Percentiles rank a stretch among this genome's conserved stretches.
Conservation (phyloP, 2,888 invertebrate genomes). For the Amphipoea lucens region DNA sequence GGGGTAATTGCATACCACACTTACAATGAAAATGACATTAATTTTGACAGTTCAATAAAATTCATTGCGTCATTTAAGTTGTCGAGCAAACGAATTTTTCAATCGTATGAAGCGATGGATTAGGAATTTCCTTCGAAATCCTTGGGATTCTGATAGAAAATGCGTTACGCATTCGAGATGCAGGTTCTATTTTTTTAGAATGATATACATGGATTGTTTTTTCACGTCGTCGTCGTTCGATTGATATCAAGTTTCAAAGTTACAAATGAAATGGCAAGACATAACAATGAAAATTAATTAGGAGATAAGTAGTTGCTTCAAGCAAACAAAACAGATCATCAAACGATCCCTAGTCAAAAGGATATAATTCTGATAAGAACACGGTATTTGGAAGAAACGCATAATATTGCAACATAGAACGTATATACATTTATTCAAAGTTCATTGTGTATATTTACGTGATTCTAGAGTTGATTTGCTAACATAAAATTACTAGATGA, state of each 20-base stretch:
- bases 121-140: not conserved
- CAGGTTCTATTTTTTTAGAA: not conserved
- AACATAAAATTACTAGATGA: constrained; percentile 40
- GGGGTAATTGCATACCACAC: not conserved
- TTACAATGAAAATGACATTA: not conserved
- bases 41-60: not conserved
- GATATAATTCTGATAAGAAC: not conserved
- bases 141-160: not conserved
- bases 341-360: not conserved
- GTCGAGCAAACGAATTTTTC: not conserved
- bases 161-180: not conserved
- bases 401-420: constrained; percentile 2
- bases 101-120: not conserved
- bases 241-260: not conserved
- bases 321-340: not conserved
- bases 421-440: not conserved
- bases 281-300: not conserved
- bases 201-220: not conserved
- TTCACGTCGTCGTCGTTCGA: too few species aligned
- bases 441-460: constrained; percentile 4
- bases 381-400: not conserved
- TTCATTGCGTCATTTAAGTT: not conserved
- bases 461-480: constrained; percentile 26
- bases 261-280: not conserved
- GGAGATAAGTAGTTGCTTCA: not conserved